Base-by-base conservation (phyloP, 2,797 vertebrate genomes). In the Premnoplex brunnescens region DNA sequence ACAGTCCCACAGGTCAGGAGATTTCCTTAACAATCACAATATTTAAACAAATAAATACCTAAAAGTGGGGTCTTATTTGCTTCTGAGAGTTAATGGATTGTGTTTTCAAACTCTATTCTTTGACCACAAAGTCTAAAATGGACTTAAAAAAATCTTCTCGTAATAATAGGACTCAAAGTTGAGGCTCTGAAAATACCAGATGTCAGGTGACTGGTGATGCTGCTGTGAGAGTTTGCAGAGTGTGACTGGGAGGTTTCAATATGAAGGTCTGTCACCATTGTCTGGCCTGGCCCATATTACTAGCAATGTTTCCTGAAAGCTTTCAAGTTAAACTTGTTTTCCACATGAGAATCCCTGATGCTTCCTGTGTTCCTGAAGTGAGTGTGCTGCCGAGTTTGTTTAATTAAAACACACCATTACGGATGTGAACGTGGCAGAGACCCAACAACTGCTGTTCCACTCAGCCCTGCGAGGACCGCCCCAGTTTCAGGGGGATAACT, bases 301-400 rank as follows among this genome's bases (percentile, higher is more conserved):
- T 55, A 73, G 32, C 48, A 79, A 30, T 66, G 77, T 52, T 82
- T 93, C 88, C 86, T 85, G 79, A 71, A 94, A 93, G 27, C 59
- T 88, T 91, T 79, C 88, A 88, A 75, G 52, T 68, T 71, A 91
- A 94, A 89, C 55, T 69, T 85, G 46, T 71, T 93, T 96, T 84
- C 86, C 64, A 86, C 74, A 59, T n/a, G 44, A 85, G 67, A 82
- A 89, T 55, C 18, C 80, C 39, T 18, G 75, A 77, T 55, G 77
- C 27, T 89, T 93, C 88, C 85, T 86, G 64, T 73, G 59, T 41
- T 89, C 41, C 73, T 92, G 76, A 88, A 96, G 85, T 3, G 7
- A 94, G 66, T 8, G 24, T 55, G 58, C 37, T 94, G 72, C 68
- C 63, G 71, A 12, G n/a, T 52, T 88, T 67, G 76, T 48, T 91